Percentiles rank a stretch among this genome's conserved stretches.
phyloP scores from a whole-genome alignment of 2,797 vertebrate species.

The Loris lydekkerianus region DNA sequence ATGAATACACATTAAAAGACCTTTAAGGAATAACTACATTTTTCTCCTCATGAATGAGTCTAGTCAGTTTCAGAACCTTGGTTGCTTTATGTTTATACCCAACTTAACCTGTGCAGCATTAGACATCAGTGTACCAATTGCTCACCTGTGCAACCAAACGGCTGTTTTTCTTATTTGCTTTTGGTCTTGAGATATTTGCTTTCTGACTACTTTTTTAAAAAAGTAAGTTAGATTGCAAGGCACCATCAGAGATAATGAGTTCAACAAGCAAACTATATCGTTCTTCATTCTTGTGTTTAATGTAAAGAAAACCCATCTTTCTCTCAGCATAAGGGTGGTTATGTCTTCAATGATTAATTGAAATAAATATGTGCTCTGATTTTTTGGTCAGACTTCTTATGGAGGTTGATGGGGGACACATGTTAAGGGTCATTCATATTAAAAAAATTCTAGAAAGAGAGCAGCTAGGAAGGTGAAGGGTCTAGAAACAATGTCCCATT shows the following conservation, averaged over 20 bases:
- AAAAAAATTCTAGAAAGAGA: neutral
- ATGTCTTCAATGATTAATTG: neutral
- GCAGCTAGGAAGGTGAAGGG: neutral
- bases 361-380: neutral
- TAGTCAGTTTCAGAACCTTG: neutral
- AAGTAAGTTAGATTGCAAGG: neutral
- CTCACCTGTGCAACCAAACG: neutral
- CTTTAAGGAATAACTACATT: slow-evolving; percentile 34
- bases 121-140: neutral
- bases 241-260: neutral
- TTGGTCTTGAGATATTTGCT: slow-evolving; percentile 18
- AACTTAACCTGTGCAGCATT: slow-evolving; percentile 32
- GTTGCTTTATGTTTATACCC: slow-evolving; percentile 49
- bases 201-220: slow-evolving; percentile 5
- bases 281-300: neutral
- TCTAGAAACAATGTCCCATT: neutral
- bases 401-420: neutral
- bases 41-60: slow-evolving; percentile 48
- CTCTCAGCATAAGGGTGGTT: neutral
- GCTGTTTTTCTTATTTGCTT: slow-evolving; percentile 8
- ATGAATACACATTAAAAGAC: slow-evolving; percentile 75
- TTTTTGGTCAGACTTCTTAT: neutral
- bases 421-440: neutral
- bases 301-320: neutral
- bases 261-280: neutral